Percentiles rank a stretch among this genome's conserved stretches.
phyloP scores from a whole-genome alignment of 1,140 invertebrate genomes.

The Drosophila parabipectinata region DNA sequence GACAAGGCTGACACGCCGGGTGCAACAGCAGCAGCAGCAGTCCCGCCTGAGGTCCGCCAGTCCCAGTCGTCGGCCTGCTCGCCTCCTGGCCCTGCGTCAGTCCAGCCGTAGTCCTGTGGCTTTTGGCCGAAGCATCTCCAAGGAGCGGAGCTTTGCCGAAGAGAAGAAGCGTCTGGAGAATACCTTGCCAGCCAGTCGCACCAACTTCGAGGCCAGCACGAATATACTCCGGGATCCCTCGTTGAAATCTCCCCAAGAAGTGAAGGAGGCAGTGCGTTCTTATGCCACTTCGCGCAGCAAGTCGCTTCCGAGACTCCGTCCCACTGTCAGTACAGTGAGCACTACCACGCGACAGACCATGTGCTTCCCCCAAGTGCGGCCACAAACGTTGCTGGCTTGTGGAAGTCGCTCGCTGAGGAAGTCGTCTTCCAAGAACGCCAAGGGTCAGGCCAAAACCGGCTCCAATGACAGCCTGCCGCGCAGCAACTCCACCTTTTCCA shows the following conservation, averaged over 20 bases:
- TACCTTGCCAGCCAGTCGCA: constrained; percentile 61
- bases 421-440: constrained; percentile 30
- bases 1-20: constrained; percentile 53
- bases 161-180: constrained; percentile 82
- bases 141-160: constrained; percentile 82
- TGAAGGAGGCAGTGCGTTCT: constrained; percentile 86
- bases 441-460: constrained; percentile 21
- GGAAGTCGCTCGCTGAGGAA: constrained; percentile 48
- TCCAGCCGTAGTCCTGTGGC: constrained; percentile 82
- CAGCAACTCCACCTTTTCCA: constrained; percentile 81
- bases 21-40: constrained; percentile 66
- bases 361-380: constrained; percentile 65
- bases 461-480: constrained; percentile 74
- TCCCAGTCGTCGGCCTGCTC: constrained; percentile 55
- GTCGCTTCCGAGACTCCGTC: constrained; percentile 63
- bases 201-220: constrained; percentile 80
- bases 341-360: constrained; percentile 71
- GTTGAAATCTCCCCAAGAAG: constrained; percentile 86
- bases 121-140: constrained; percentile 81
- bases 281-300: constrained; percentile 78
- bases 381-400: constrained; percentile 60
- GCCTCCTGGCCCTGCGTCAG: constrained; percentile 59
- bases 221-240: constrained; percentile 84
- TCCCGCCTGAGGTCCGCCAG: constrained; percentile 64
- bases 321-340: constrained; percentile 52